Evolutionary conservation across 2,797 vertebrate genomes (phyloP), one percentile per base, ranked within the genome.

Genomic region (Enteromius fasciolatus): DNA sequence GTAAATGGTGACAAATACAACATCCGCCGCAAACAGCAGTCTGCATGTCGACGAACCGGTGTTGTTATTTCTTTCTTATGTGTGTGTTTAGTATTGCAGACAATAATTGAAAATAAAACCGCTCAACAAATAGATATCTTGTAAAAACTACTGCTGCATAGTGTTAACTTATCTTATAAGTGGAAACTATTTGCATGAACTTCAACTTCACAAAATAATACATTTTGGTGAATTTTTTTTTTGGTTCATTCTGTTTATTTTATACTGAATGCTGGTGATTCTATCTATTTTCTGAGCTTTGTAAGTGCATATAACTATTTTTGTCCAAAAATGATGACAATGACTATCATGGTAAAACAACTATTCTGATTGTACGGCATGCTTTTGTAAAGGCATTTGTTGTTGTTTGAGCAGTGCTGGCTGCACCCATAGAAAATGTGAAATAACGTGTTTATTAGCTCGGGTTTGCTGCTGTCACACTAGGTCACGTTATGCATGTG

Each of bases 111-210:
- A 85, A 73, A 85, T 76, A 90, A 87, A 80, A 88, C 52, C 73
- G 86, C 86, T 86, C 84, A 90, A 81, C 82, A 28, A 64, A 72
- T 85, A 87, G 85, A 80, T 82, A 86, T 92, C 86, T 89, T 91
- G 92, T 94, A 87, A 82, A 57, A 89, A 87, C 88, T 90, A 63
- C 88, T 80, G 90, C 92, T 91, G 89, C 85, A 81, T 90, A 81
- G 90, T 94, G 90, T 88, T 93, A 88, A 91, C 86, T 89, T 81
- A 36, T 54, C 87, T 88, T 85, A 84, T 94, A 88, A 87, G 87
- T 90, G 91, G 87, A 90, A 89, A 90, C 92, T 93, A 88, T 91
- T 88, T 93, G 94, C 94, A 95, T 95, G 94, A 93, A 83, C 87
- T 88, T 90, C 86, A 84, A 80, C 86, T 87, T 91, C 87, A 84